phyloP scores from a whole-genome alignment of 2,113 vertebrate genomes.

The Phaethon lepturus region DNA sequence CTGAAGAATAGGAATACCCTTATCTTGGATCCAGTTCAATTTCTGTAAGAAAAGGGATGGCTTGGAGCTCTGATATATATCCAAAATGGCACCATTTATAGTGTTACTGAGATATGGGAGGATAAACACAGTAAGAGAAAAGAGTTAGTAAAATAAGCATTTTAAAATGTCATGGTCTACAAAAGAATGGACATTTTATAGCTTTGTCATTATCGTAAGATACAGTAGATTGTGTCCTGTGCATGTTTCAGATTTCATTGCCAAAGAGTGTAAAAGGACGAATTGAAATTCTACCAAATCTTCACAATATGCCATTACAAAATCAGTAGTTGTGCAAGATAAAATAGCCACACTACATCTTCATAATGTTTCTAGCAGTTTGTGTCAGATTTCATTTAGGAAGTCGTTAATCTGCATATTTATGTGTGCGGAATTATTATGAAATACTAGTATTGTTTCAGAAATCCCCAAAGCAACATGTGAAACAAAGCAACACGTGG shows the following conservation, averaged over 20 bases:
- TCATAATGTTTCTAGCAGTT: background rate
- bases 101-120: background rate
- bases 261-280: background rate
- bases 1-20: background rate
- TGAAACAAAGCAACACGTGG: background rate
- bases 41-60: background rate
- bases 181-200: background rate
- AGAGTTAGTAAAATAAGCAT: background rate
- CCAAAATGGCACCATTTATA: background rate
- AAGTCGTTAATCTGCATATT: constrained; percentile 7
- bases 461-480: background rate
- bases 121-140: constrained; percentile 12
- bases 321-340: background rate
- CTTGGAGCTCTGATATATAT: background rate
- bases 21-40: background rate
- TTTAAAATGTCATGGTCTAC: background rate
- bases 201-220: background rate
- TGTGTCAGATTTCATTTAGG: background rate
- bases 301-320: background rate
- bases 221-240: background rate
- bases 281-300: background rate
- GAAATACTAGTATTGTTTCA: background rate
- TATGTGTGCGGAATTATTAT: background rate
- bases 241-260: background rate
- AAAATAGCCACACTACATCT: background rate